Percentiles rank a stretch among this genome's conserved stretches.
phyloP scores from a whole-genome alignment of 2,888 invertebrate genomes.

The Lasioglossum oenotherae region DNA sequence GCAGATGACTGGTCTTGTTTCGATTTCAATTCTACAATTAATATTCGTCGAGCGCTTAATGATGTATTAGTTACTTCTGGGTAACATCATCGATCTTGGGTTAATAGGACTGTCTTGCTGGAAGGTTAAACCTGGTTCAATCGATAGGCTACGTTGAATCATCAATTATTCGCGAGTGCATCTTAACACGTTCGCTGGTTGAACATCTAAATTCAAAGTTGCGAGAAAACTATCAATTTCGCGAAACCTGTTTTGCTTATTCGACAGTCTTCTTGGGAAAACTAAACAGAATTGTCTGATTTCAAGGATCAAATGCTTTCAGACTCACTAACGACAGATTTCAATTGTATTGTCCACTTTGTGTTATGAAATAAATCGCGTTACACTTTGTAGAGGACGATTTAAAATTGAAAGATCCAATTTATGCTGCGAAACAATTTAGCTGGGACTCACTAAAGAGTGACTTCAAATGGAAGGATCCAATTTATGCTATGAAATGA shows the following conservation, averaged over 20 bases:
- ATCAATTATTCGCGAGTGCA: slow-evolving; percentile 9
- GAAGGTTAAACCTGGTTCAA: slow-evolving; percentile 10
- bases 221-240: neutral
- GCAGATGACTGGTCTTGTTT: neutral
- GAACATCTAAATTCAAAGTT: neutral
- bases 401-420: neutral
- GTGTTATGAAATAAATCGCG: neutral
- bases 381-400: neutral
- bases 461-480: neutral
- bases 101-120: neutral
- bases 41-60: neutral
- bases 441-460: neutral
- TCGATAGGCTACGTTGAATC: neutral
- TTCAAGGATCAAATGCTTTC: neutral
- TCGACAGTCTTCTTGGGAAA: neutral
- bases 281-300: neutral
- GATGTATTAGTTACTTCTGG: neutral
- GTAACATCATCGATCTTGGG: slow-evolving; percentile 12
- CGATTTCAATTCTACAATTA: slow-evolving; percentile 8
- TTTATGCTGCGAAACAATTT: neutral
- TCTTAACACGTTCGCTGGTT: neutral
- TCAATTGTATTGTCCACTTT: neutral
- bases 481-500: neutral
- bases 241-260: neutral
- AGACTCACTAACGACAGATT: neutral